Evolutionary conservation across 2,797 vertebrate genomes (phyloP), one percentile per base, ranked within the genome.

Genomic region (Falco biarmicus): DNA sequence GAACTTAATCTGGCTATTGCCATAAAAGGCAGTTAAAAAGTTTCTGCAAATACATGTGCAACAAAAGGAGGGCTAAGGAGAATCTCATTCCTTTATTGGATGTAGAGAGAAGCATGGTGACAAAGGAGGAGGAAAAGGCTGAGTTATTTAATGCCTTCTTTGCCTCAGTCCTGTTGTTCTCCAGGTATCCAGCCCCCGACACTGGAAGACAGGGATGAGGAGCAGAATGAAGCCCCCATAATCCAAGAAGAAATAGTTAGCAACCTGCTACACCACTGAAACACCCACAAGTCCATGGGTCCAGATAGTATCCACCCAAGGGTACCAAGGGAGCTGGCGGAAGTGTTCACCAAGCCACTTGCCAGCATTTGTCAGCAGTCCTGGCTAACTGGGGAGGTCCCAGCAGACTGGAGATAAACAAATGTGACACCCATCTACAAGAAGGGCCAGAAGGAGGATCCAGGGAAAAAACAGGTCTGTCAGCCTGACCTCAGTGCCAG

Each of bases 381-480:
- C 24, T 57, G 66, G 37, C 43, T 51, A 78, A 74, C 10, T 6
- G 3, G 56, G 2, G 28, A 79, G 8, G 8, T 39, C 45, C 20
- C 24, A 59, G 50, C 24, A 21, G 50, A 59, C 9, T 43, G 60
- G 11, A 76, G 10, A 15, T 32, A 31, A 43, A 29, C 17, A 76
- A 76, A 28, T 28, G 26, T 34, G 25, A 76, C 10, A 53, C 3
- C 8, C 18, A 34, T 22, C 8, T 50, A 34, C 47, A 50, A 43
- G 34, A 64, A 51, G 37, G 13, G 21, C 2, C 48, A 18, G 21
- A 84, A 76, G 48, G 32, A 61, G 34, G 18, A 34, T 34, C 16
- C 0, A 0, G 34, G 24, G 34, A 80, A 28, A 39, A 39, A 39
- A n/a, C 31, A 56, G 17, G 54, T 10, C 39, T 73, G 53, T 41